A percentile compares a stretch with the other conserved stretches of the same genome.
Conservation (phyloP, 2,113 vertebrate species). For the Callipepla squamata region DNA sequence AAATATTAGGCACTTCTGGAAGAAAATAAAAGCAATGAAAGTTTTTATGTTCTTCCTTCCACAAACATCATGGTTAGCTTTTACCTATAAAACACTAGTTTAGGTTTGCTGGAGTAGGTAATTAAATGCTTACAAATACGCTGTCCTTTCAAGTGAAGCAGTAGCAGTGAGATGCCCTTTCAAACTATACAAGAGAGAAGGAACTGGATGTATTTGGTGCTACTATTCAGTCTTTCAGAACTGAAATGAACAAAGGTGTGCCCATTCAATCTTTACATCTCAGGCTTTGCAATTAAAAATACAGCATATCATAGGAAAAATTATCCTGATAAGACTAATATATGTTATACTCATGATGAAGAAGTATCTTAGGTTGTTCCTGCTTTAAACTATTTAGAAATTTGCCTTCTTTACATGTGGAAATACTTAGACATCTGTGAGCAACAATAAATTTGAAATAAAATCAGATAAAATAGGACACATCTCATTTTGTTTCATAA, state of each 20-base stretch:
- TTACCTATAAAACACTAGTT: neutral
- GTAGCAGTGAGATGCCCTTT: neutral
- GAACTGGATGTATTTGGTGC: neutral
- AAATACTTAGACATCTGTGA: neutral
- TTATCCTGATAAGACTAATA: neutral
- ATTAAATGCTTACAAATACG: neutral
- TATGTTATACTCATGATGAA: neutral
- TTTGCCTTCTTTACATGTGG: neutral
- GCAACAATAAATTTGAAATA: neutral
- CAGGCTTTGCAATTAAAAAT: neutral
- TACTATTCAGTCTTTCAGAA: neutral
- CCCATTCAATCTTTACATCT: neutral
- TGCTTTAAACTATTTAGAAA: neutral
- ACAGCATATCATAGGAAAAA: neutral
- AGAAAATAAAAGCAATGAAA: slow-evolving; percentile 27
- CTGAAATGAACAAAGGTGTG: neutral
- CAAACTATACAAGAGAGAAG: neutral
- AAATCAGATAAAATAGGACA: neutral
- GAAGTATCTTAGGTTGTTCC: neutral
- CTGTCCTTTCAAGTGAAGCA: neutral
- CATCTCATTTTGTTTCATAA: neutral
- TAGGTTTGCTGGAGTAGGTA: neutral
- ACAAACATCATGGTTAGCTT: neutral
- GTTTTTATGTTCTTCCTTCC: neutral
- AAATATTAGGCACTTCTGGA: slow-evolving; percentile 36